A percentile compares a stretch with the other conserved stretches of the same genome.
Evolutionary conservation across 2,888 invertebrate genomes (phyloP).

Genomic region (Hypomecis atomaria): DNA sequence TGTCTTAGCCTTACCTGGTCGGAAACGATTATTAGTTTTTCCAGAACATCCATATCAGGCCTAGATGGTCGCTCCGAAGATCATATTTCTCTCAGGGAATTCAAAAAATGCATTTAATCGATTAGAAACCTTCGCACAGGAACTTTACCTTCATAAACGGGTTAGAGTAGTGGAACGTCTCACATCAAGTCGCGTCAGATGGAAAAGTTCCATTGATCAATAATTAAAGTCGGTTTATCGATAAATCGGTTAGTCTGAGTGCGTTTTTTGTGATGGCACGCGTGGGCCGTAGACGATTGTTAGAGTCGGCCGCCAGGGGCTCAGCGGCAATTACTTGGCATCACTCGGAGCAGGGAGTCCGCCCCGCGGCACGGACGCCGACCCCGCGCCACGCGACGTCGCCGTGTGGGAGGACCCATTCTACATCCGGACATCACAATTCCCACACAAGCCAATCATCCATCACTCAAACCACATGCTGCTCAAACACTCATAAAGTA

Average conservation of each 20-base stretch:
- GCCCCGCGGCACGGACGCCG: slow-evolving; percentile 57
- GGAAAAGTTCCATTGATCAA: slow-evolving; percentile 30
- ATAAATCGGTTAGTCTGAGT: slow-evolving; percentile 21
- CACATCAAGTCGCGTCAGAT: slow-evolving; percentile 1
- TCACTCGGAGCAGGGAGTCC: slow-evolving; percentile 53
- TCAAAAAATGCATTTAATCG: slow-evolving; percentile 24
- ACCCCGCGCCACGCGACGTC: slow-evolving; percentile 43
- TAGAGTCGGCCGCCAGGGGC: slow-evolving; percentile 47
- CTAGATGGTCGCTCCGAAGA: slow-evolving; percentile 18
- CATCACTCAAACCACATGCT: slow-evolving; percentile 34
- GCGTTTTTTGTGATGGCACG: slow-evolving; percentile 44
- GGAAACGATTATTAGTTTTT: slow-evolving; percentile 28
- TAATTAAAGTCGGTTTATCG: slow-evolving; percentile 30
- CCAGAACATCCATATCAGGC: slow-evolving; percentile 20
- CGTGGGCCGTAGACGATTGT: slow-evolving; percentile 51
- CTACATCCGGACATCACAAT: slow-evolving; percentile 16
- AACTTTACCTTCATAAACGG: slow-evolving; percentile 24
- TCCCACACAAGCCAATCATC: slow-evolving; percentile 34
- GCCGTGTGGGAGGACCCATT: slow-evolving; percentile 25
- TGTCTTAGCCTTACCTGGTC: slow-evolving; percentile 29
- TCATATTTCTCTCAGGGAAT: slow-evolving; percentile 26
- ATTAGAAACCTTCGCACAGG: slow-evolving; percentile 23
- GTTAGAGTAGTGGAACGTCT: background rate
- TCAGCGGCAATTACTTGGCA: slow-evolving; percentile 65
- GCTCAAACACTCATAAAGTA: slow-evolving; percentile 35